Evolutionary conservation across 2,797 vertebrate genomes (phyloP), one percentile per base, ranked within the genome.

Genomic region (Acropternis orthonyx): DNA sequence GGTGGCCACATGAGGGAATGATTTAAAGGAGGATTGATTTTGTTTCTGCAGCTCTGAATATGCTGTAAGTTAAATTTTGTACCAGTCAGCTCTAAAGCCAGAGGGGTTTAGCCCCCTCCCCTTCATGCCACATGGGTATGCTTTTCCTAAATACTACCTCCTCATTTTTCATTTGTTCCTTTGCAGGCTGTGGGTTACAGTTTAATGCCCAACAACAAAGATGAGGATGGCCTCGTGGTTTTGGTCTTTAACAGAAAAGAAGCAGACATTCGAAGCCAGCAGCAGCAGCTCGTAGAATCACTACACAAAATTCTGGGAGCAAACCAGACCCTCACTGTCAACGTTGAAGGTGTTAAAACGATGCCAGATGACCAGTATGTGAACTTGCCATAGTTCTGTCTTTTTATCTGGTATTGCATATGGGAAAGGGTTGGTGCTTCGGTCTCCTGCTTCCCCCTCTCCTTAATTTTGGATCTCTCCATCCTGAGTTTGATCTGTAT

Each of bases 281-380:
- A 99, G 97, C 99, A 99, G 95, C 99, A 99, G 6, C 98, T 99
- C 3, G 99, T 99, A 12, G 99, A 99, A 96, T 98, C 99, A 1
- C 94, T 99, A 41, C 99, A 99, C 96, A 99, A 99, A 97, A 80
- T 99, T 80, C 94, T 99, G 85, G 99, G 99, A 92, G 98, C 97
- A 96, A 98, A 99, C 95, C 99, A 99, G 97, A 99, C 98, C 5
- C 98, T 99, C 34, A 97, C 98, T 17, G 99, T 99, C 93, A 99
- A 99, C 5, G 98, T 99, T 7, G 99, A 99, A 75, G 99, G 99
- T 5, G 99, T 99, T 83, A 99, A 98, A 98, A 98, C 98, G 0
- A 94, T 99, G 95, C 99, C 99, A 1, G 99, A 98, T 87, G 99
- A 99, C 96, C 99, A 99, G 99, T 99, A 97, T 89, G 99, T 98